phyloP scores from a whole-genome alignment of 2,888 invertebrate genomes.

The Metallyticus violacea region DNA sequence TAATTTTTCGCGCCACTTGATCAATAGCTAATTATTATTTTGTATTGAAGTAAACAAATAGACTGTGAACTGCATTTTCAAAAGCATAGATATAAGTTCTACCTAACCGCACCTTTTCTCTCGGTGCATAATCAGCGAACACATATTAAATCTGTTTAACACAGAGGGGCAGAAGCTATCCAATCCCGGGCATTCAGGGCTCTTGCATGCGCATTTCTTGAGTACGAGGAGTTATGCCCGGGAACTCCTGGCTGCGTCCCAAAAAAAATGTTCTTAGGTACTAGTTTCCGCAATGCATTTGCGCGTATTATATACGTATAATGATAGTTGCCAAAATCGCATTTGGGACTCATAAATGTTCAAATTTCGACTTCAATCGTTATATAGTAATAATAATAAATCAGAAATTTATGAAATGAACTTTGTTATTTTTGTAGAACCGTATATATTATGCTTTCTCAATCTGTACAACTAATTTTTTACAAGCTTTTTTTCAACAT shows the following conservation, averaged over 20 bases:
- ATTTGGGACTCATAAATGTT: too few species aligned
- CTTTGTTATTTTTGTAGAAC: too few species aligned
- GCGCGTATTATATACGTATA: background rate
- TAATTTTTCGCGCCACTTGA: slow-evolving; percentile 16
- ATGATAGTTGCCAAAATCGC: background rate
- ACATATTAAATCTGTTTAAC: background rate
- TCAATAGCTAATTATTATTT: slow-evolving; percentile 14
- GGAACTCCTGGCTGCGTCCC: background rate
- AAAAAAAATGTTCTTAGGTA: background rate
- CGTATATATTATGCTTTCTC: too few species aligned
- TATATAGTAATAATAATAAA: too few species aligned
- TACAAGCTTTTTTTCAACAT: too few species aligned
- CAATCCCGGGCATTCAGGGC: background rate
- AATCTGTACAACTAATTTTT: too few species aligned
- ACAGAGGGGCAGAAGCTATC: background rate
- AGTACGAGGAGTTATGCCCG: background rate
- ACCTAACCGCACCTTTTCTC: background rate
- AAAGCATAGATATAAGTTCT: background rate
- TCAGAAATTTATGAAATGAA: too few species aligned
- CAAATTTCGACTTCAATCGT: too few species aligned
- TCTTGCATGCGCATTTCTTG: background rate
- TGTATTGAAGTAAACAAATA: background rate
- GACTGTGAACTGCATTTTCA: background rate
- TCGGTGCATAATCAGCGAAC: background rate
- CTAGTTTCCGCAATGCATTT: background rate